phyloP scores from a whole-genome alignment of 1,140 invertebrate species.

The Aphelenchoides fujianensis region DNA sequence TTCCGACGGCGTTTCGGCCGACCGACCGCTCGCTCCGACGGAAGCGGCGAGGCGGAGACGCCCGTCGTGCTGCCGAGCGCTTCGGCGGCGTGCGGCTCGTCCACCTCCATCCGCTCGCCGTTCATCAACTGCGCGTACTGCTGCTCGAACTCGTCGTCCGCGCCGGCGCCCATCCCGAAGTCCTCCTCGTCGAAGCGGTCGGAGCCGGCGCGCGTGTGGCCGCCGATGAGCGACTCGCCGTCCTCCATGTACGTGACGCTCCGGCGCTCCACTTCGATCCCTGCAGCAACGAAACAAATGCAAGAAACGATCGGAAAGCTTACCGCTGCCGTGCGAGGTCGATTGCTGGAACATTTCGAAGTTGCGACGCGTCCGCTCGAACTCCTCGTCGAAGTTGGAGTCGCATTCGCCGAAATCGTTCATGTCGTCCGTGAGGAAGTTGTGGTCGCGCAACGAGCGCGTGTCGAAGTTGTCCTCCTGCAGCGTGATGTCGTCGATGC shows the following conservation, averaged over 20 bases:
- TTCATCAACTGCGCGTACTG: constrained; percentile 17
- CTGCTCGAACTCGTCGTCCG: constrained; percentile 46
- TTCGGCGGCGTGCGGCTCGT: constrained; percentile 58
- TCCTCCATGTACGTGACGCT: constrained; percentile 16
- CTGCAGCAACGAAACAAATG: constrained; percentile 15
- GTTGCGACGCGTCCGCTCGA: constrained; percentile 16
- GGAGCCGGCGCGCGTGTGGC: not conserved
- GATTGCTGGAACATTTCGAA: constrained; percentile 15
- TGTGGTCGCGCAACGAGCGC: not conserved
- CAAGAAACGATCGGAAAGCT: constrained; percentile 6
- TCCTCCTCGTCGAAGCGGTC: constrained; percentile 28
- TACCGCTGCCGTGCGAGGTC: constrained; percentile 4
- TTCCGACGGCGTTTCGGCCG: constrained; percentile 73
- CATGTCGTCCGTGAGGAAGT: constrained; percentile 17
- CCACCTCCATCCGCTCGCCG: constrained; percentile 62
- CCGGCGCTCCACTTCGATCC: constrained; percentile 15
- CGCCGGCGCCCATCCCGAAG: constrained; percentile 52
- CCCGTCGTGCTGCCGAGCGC: constrained; percentile 34
- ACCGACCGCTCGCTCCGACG: constrained; percentile 65
- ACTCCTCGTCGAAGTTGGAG: constrained; percentile 25
- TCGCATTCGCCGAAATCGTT: constrained; percentile 42
- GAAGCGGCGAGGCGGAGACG: constrained; percentile 74
- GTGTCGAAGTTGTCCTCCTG: constrained; percentile 78
- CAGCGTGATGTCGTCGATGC: constrained; percentile 98
- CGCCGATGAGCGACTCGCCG: constrained; percentile 10